Evolutionary conservation across 1,140 invertebrate genomes (phyloP), one percentile per base, ranked within the genome.

Genomic region (Diachasmimorpha longicaudata): DNA sequence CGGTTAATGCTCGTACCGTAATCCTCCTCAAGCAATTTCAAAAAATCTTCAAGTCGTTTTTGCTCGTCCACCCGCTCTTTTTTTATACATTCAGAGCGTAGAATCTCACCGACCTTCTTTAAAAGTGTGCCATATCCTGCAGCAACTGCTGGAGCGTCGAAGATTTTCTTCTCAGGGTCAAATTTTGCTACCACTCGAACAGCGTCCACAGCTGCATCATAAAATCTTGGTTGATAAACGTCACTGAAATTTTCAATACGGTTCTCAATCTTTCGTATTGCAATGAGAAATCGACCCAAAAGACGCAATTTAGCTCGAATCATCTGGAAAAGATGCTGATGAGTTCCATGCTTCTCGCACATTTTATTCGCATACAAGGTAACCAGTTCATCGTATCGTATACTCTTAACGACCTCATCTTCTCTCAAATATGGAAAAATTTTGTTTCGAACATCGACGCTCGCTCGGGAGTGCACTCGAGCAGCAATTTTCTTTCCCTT

Each of bases 341-440:
- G 42, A 0, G 72, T 66, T 10, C 71, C 52, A 55, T 79, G 75
- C 39, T 77, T 75, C 16, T 73, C 46, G 23, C 78, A 79, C 46
- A 68, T 42, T 52, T 75, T 75, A 52, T 79, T 79, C 4, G 46
- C 78, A 19, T 31, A 75, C 10, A 79, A n/a, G n/a, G n/a, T 78
- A 0, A 79, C 14, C 10, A 81, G 36, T 73, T 79, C 78, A 44
- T 81, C 78, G 67, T 81, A 81, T 25, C 75, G 74, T 2, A 81
- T 78, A 0, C 42, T n/a, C 31, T 71, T 74, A 39, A 77, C 72
- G 14, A 79, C 68, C 0, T 73, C 70, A 75, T 81, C 78, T 21
- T 79, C 77, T 36, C 77, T 14, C 19, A 81, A 11, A 11, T 76
- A 70, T 5, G 78, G 77, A 66, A 81, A 79, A 37, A 81, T 67